Conservation (phyloP, 2,797 vertebrate species). For the Protonibea diacanthus region DNA sequence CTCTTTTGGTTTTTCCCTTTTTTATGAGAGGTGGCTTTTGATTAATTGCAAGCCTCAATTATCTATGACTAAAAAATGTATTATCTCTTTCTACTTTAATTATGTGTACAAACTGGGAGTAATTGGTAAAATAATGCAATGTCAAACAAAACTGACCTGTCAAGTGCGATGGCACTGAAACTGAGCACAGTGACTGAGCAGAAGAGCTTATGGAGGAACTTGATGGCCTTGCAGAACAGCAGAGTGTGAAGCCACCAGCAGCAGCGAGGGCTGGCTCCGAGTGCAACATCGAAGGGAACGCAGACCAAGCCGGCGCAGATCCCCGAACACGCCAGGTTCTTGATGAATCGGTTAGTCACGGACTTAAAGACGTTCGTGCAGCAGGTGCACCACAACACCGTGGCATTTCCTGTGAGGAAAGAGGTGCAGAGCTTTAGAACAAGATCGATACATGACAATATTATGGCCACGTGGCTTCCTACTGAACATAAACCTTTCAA, state of each 20-base stretch:
- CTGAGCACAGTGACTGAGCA: constrained; percentile 97
- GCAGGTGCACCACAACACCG: constrained; percentile 96
- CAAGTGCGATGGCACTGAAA: constrained; percentile 95
- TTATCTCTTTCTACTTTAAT: not conserved
- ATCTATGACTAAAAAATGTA: not conserved
- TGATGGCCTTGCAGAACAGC: constrained; percentile 93
- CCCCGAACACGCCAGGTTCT: constrained; percentile 95
- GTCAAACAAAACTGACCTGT: constrained; percentile 88
- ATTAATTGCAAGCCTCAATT: constrained; percentile 21
- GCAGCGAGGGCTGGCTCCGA: constrained; percentile 93
- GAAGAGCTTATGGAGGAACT: constrained; percentile 97
- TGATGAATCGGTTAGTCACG: constrained; percentile 95
- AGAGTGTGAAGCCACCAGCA: constrained; percentile 95
- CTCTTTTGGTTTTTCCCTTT: constrained; percentile 23
- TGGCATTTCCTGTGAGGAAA: constrained; percentile 88
- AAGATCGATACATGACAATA: not conserved
- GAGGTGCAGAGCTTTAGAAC: not conserved
- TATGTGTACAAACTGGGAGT: not conserved
- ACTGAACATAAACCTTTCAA: not conserved
- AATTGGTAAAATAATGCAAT: not conserved
- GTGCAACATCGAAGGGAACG: constrained; percentile 94
- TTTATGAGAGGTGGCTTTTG: constrained; percentile 11
- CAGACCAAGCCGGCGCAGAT: constrained; percentile 95
- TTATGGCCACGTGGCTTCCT: too few species aligned
- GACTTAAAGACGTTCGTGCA: constrained; percentile 94